A percentile compares a stretch with the other conserved stretches of the same genome.
Evolutionary conservation across 2,888 invertebrate species (phyloP).

Genomic region (Auanema freiburgensis): DNA sequence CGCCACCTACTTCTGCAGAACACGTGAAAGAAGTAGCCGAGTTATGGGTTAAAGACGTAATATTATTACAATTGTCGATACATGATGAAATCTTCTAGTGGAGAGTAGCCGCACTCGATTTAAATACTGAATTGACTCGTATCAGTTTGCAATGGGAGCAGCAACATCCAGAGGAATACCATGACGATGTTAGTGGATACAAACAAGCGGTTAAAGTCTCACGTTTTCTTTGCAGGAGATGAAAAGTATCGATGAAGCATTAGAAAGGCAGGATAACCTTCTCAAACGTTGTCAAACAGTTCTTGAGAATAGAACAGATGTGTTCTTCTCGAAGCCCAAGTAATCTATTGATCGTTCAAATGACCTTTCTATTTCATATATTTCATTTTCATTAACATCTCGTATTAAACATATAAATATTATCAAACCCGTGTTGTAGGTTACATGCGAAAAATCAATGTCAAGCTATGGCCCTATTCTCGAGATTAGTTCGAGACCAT

Average conservation of each 20-base stretch:
- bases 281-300: conserved; percentile 5
- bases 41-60: conserved; percentile 42
- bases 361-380: too few relatives aligned
- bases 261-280: conserved; percentile 12
- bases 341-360: not conserved
- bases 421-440: too few relatives aligned
- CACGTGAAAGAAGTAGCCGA: conserved; percentile 59
- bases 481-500: too few relatives aligned
- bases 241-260: conserved; percentile 9
- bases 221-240: conserved; percentile 20
- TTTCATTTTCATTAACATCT: too few relatives aligned
- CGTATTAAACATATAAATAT: too few relatives aligned
- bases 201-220: too few relatives aligned
- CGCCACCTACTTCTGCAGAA: conserved; percentile 42
- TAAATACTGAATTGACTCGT: conserved; percentile 15
- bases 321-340: conserved; percentile 15
- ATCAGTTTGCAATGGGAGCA: conserved; percentile 10
- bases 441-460: too few relatives aligned
- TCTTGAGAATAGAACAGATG: conserved; percentile 15
- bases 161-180: conserved; percentile 7
- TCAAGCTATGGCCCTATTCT: too few relatives aligned
- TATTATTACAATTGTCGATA: not conserved
- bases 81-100: conserved; percentile 5
- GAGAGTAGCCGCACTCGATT: conserved; percentile 8
- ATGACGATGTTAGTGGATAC: conserved; percentile 12